Percentiles rank a stretch among this genome's conserved stretches.
These are phyloP conservation scores for Epinotia bilunana DNA, from an alignment of 2,888 invertebrate species.

Conservation along the genomic window DNA sequence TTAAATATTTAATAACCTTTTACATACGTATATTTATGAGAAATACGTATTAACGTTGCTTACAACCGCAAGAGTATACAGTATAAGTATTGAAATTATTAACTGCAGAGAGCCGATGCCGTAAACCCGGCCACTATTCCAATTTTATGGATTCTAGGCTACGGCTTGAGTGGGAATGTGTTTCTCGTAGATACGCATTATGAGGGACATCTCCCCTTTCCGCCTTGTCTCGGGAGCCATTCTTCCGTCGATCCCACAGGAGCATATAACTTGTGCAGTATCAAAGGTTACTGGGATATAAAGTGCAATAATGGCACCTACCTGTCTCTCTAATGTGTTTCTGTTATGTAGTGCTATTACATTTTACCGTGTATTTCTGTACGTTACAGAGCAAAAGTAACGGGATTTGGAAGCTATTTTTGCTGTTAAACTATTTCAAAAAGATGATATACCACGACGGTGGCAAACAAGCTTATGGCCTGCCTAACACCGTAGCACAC, in stretches of 20 bases:
- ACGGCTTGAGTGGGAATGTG: conserved; percentile 45
- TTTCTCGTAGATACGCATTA: conserved; percentile 46
- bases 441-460: not conserved
- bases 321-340: conserved; percentile 25
- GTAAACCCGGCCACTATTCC: conserved; percentile 36
- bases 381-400: not conserved
- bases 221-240: conserved; percentile 66
- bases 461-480: too few relatives aligned
- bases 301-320: conserved; percentile 50
- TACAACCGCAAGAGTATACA: conserved; percentile 10
- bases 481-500: too few relatives aligned
- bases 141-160: conserved; percentile 42
- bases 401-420: not conserved
- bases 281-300: conserved; percentile 51
- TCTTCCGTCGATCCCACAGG: conserved; percentile 63
- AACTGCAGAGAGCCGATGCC: conserved; percentile 40
- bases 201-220: conserved; percentile 54
- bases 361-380: conserved; percentile 5
- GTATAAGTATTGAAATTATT: conserved; percentile 28
- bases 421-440: not conserved
- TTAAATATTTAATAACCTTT: not conserved
- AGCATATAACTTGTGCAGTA: conserved; percentile 62
- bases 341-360: conserved; percentile 7
- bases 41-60: not conserved
- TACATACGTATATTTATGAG: not conserved